Evolutionary conservation across 2,797 vertebrate genomes (phyloP).

Genomic region (Epinephelus awoara): DNA sequence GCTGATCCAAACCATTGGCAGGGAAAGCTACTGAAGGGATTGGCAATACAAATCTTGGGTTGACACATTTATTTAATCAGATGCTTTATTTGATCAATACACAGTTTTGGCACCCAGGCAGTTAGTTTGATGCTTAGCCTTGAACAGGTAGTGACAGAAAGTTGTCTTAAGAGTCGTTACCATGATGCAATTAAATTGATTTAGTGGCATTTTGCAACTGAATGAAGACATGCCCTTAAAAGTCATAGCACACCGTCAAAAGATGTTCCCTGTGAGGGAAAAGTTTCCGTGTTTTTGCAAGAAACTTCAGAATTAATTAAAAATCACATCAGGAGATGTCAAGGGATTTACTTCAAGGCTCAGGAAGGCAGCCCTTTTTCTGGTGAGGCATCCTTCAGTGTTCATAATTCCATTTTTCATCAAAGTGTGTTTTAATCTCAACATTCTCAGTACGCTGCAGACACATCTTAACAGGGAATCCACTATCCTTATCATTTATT

Average conservation of each 20-base stretch:
- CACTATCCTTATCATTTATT: conserved; percentile 70
- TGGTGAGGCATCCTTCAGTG: conserved; percentile 74
- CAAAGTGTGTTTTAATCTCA: conserved; percentile 84
- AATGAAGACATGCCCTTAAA: conserved; percentile 63
- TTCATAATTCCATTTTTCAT: conserved; percentile 85
- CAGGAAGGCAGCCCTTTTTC: conserved; percentile 69
- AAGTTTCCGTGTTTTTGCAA: conserved; percentile 70
- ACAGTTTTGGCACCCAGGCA: conserved; percentile 1
- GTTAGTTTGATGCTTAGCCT: conserved; percentile 28
- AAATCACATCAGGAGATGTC: conserved; percentile 83
- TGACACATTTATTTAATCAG: conserved; percentile 37
- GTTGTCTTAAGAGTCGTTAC: neutral
- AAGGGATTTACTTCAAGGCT: conserved; percentile 83
- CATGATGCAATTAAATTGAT: conserved; percentile 46
- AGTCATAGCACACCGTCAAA: conserved; percentile 47
- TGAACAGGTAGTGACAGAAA: conserved; percentile 24
- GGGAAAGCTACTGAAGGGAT: conserved; percentile 18
- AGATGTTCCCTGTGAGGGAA: conserved; percentile 50
- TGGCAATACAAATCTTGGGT: conserved; percentile 21
- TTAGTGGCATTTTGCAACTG: conserved; percentile 42
- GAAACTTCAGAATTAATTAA: conserved; percentile 84
- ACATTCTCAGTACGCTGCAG: conserved; percentile 66
- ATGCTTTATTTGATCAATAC: conserved; percentile 21
- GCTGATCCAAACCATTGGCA: conserved; percentile 31
- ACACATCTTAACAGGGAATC: conserved; percentile 74